Evolutionary conservation across 2,888 invertebrate genomes (phyloP).

Genomic region (Proisotoma minuta): DNA sequence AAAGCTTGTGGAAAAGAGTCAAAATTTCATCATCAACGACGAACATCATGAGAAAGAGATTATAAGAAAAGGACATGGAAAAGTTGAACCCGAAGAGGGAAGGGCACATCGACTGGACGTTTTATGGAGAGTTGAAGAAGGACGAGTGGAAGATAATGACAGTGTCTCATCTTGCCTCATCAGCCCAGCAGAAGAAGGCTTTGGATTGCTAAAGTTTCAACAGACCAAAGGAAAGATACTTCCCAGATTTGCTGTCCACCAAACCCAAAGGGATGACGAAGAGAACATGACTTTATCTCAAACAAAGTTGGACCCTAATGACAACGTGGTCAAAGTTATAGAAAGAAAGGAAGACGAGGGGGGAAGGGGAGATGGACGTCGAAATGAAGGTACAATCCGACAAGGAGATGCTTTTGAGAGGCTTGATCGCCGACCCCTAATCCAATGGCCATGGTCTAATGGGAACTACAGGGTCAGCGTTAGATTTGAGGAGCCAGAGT

Average conservation of each 20-base stretch:
- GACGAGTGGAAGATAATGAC: not conserved
- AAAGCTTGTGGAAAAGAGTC: not conserved
- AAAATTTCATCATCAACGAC: not conserved
- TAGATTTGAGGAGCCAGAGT: no score
- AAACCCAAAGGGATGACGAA: not conserved
- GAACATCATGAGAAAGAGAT: not conserved
- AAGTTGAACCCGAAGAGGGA: not conserved
- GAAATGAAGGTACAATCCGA: no score
- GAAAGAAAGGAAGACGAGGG: no score
- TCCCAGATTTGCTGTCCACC: not conserved
- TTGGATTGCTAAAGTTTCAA: not conserved
- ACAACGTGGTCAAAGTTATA: no score
- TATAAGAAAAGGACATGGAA: not conserved
- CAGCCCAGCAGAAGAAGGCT: not conserved
- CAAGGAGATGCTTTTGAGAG: no score
- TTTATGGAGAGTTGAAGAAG: not conserved
- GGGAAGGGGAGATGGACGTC: no score
- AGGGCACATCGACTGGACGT: not conserved
- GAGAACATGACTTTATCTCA: not conserved
- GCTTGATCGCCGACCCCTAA: not conserved
- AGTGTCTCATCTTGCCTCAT: not conserved
- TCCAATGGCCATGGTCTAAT: not conserved
- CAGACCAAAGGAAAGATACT: not conserved
- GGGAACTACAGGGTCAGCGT: not conserved
- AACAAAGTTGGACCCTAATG: not conserved